Base-by-base conservation (phyloP, 2,113 vertebrate species). In the Oryzias celebensis region DNA sequence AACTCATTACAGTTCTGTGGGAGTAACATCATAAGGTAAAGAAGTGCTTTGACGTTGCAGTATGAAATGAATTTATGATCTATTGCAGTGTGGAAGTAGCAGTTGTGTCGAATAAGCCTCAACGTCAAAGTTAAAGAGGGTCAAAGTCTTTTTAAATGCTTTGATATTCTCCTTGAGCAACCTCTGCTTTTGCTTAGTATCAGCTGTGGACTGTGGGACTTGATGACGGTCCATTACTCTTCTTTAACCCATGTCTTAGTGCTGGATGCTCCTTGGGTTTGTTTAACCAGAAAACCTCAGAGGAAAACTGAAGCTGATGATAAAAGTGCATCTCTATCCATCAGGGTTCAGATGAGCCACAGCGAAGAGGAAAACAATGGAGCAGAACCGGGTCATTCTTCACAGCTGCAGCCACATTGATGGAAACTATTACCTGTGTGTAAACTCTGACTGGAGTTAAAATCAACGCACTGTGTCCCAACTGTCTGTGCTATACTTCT, bases 341-440 rank as follows among this genome's bases (percentile, higher is more conserved):
- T 74, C 67, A 74, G 69, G n/a, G 43, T 45, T 48, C 49, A 72
- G 64, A 67, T 54, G 50, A 68, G 57, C 36, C 13, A 6, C 51
- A 63, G 63, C 68, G 60, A 64, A 78, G 83, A 78, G 62, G 62
- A 44, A 71, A 65, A 86, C 80, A 86, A 80, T 87, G 87, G 59
- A 53, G 85, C 48, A 26, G 80, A 86, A 89, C 87, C 43, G 7
- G 23, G 14, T 58, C 77, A 77, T 89, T 77, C 64, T 56, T 89
- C 87, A 82, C 68, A 69, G 71, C 47, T 73, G 57, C 18, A 48
- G 52, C 49, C 63, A 62, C 80, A 55, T 28, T 78, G 74, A 80
- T 77, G 60, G 65, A 69, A 77, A 52, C 75, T 59, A 73, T 81
- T 73, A 69, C 28, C 62, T 72, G 14, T 73, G 62, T 72, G 48